A percentile compares a stretch with the other conserved stretches of the same genome.
phyloP scores from a whole-genome alignment of 2,113 vertebrate genomes.

The Callipepla squamata region DNA sequence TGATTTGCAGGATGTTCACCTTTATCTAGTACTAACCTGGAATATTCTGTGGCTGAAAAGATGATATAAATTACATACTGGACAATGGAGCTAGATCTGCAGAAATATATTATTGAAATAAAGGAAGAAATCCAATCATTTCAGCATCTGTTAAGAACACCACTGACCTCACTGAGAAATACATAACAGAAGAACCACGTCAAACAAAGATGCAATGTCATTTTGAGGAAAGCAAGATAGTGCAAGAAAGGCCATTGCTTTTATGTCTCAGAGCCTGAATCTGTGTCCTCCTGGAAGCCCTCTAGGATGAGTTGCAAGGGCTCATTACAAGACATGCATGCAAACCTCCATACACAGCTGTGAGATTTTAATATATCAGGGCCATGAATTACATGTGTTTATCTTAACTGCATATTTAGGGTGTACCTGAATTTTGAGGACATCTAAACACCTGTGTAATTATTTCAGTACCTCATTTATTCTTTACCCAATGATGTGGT shows the following conservation, averaged over 20 bases:
- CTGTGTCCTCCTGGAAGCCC: background rate
- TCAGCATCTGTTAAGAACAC: background rate
- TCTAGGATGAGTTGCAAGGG: background rate
- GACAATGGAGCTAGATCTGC: background rate
- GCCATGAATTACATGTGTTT: background rate
- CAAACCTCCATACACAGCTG: background rate
- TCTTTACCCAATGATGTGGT: accelerated
- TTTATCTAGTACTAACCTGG: background rate
- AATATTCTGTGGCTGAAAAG: background rate
- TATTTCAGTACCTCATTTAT: background rate
- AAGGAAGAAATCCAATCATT: background rate
- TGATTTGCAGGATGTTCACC: background rate
- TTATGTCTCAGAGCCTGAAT: background rate
- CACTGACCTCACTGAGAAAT: background rate
- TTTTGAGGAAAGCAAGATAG: background rate
- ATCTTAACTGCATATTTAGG: background rate
- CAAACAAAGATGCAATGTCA: background rate
- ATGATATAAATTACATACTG: background rate
- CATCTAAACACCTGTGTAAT: accelerated
- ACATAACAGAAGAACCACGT: background rate
- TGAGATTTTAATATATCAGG: background rate
- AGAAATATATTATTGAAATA: background rate
- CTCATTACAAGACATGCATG: background rate
- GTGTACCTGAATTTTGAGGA: background rate
- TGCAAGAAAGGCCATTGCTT: background rate